These are phyloP conservation scores for Amblyopsis rosae DNA, from an alignment of 2,113 vertebrate genomes.

Conservation along the genomic window DNA sequence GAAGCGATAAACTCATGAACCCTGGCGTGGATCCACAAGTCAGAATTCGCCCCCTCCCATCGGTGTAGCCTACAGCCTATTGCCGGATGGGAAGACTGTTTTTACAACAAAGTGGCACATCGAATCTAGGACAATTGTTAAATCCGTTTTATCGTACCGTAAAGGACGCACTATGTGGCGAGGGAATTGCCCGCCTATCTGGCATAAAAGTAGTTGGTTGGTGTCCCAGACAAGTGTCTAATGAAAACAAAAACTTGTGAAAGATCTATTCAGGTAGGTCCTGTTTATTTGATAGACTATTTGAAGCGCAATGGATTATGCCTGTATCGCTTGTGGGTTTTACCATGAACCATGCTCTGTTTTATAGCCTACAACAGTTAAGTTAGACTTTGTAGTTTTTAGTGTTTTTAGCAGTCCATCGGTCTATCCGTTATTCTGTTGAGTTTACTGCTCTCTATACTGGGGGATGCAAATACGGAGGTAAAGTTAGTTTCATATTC, in stretches of 20 bases:
- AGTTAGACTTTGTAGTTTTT: neutral
- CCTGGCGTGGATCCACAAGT: neutral
- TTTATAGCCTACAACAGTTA: neutral
- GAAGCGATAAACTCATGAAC: neutral
- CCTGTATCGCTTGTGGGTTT: neutral
- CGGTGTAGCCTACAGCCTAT: slow-evolving; percentile 8
- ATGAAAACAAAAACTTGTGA: slow-evolving; percentile 31
- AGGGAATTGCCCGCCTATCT: neutral
- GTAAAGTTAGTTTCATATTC: too few relatives aligned
- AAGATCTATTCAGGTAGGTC: slow-evolving; percentile 49
- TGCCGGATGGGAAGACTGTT: neutral
- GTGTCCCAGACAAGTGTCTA: slow-evolving; percentile 3
- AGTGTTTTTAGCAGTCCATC: neutral
- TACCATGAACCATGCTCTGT: neutral
- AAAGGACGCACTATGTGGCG: neutral
- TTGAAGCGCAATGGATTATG: neutral
- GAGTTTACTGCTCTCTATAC: neutral
- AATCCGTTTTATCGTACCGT: neutral
- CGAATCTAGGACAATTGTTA: neutral
- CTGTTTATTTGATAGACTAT: slow-evolving; percentile 3
- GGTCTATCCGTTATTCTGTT: neutral
- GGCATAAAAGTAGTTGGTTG: neutral
- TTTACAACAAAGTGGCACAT: neutral
- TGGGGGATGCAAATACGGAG: too few relatives aligned
- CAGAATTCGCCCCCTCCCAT: neutral